These are phyloP conservation scores for Apostichopus leukothele DNA, from an alignment of 53 echinoderm and acorn worm genomes.

Conservation along the genomic window DNA sequence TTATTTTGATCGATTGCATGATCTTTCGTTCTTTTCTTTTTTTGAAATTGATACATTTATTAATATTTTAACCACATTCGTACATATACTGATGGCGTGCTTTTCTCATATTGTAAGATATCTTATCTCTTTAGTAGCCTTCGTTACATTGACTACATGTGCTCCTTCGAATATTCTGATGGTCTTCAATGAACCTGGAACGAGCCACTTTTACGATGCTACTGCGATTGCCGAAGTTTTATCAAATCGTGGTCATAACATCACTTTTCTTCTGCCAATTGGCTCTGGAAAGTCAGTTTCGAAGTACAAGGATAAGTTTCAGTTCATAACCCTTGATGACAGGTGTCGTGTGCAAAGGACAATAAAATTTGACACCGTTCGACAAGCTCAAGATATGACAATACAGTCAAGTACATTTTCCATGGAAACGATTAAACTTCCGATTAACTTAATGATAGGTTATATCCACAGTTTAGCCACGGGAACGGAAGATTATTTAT, in stretches of 20 bases:
- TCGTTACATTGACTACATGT: not conserved
- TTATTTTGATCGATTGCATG: too few species aligned
- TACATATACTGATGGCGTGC: too few species aligned
- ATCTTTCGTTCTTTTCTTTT: too few species aligned
- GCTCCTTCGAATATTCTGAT: slow-evolving; percentile 23
- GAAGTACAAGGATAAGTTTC: slow-evolving; percentile 3
- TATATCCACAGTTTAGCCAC: not conserved
- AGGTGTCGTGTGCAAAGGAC: not conserved
- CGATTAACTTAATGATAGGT: not conserved
- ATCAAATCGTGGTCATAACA: slow-evolving; percentile 11
- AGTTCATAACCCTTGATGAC: not conserved
- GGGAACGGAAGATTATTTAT: not conserved
- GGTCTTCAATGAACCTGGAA: slow-evolving; percentile 32
- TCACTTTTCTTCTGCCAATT: slow-evolving; percentile 23
- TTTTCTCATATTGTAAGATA: too few species aligned
- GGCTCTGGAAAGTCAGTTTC: not conserved
- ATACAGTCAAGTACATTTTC: not conserved
- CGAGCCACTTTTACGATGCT: slow-evolving; percentile 42
- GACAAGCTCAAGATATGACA: not conserved
- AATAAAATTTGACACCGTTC: not conserved
- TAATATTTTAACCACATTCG: too few species aligned
- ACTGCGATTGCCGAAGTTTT: not conserved
- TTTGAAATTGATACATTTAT: too few species aligned
- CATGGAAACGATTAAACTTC: not conserved
- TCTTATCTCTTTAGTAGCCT: not conserved